phyloP scores from a whole-genome alignment of 2,113 vertebrate genomes.

The Corydoras maculifer region DNA sequence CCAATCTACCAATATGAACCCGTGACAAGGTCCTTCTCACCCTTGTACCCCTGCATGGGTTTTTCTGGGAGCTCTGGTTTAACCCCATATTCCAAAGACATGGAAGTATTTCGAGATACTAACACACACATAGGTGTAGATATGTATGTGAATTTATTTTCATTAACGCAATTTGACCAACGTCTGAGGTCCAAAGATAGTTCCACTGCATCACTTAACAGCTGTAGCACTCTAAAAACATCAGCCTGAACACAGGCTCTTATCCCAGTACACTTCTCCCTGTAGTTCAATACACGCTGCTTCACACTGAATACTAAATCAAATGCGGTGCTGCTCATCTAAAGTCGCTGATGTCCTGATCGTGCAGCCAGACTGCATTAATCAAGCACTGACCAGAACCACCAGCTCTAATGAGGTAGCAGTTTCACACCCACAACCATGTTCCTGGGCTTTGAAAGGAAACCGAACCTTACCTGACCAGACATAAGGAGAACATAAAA shows the following conservation, averaged over 20 bases:
- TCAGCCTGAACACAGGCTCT: neutral
- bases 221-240: neutral
- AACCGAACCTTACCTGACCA: too few species aligned
- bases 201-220: neutral
- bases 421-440: neutral
- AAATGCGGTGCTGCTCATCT: neutral
- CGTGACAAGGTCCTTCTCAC: too few species aligned
- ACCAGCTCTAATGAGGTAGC: neutral
- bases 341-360: slow-evolving; percentile 12
- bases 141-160: too few species aligned
- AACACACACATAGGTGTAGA: too few species aligned
- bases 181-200: neutral
- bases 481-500: too few species aligned
- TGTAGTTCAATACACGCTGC: neutral
- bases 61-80: too few species aligned
- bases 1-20: too few species aligned
- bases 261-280: neutral
- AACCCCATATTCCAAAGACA: too few species aligned
- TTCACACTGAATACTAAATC: slow-evolving; percentile 15
- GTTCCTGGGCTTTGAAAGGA: too few species aligned
- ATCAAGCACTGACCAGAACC: neutral
- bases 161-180: neutral
- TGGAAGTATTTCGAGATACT: too few species aligned
- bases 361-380: neutral
- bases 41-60: too few species aligned